A percentile compares a stretch with the other conserved stretches of the same genome.
phyloP scores from a whole-genome alignment of 1,140 invertebrate species.

The Portunus trituberculatus region DNA sequence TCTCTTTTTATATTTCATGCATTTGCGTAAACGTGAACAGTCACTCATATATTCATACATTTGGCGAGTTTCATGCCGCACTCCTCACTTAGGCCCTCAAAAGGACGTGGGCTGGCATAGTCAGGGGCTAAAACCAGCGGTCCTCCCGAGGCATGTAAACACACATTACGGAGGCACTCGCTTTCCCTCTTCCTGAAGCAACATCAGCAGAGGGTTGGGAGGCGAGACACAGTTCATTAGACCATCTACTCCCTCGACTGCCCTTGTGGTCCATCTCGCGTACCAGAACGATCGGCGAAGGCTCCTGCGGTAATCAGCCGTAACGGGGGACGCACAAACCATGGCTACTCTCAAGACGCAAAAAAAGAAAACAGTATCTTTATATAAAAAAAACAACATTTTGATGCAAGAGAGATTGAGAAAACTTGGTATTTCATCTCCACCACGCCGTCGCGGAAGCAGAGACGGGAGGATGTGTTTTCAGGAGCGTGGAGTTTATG shows the following conservation, averaged over 20 bases:
- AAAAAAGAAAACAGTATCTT: no score
- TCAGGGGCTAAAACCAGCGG: not conserved
- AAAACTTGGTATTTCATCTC: not conserved
- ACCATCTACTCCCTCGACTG: not conserved
- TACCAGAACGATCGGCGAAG: not conserved
- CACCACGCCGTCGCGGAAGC: not conserved
- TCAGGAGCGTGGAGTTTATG: not conserved
- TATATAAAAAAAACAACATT: no score
- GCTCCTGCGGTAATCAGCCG: not conserved
- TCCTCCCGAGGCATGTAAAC: not conserved
- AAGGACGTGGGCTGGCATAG: not conserved
- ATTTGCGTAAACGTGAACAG: no score
- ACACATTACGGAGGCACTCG: not conserved
- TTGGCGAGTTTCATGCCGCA: no score
- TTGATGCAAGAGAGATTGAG: not conserved
- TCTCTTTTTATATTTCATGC: no score
- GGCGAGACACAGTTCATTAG: not conserved
- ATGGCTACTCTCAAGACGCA: not conserved
- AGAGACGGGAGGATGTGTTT: not conserved
- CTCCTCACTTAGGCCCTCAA: not conserved
- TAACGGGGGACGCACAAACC: not conserved
- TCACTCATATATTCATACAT: no score
- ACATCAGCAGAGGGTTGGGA: not conserved
- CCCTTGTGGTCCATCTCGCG: not conserved
- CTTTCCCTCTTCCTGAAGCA: not conserved